phyloP scores from a whole-genome alignment of 2,113 vertebrate species.

The Lipophrys pholis region DNA sequence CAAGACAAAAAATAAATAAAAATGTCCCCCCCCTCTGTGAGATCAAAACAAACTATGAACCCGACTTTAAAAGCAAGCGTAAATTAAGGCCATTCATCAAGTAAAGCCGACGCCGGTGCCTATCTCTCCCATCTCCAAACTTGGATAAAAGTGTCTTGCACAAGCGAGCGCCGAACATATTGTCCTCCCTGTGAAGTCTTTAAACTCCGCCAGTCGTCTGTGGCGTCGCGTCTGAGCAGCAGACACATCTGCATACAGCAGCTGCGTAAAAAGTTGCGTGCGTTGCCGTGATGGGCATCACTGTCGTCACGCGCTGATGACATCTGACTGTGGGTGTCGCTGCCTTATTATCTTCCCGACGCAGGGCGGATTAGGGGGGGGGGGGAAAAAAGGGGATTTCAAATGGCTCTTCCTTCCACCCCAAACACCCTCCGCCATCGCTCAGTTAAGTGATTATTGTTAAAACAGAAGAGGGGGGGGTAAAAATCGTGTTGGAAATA shows the following conservation, averaged over 20 bases:
- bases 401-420: conserved; percentile 65
- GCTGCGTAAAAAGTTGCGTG: conserved; percentile 35
- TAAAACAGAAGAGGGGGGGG: conserved; percentile 56
- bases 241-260: conserved; percentile 22
- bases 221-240: background rate
- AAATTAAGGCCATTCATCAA: background rate
- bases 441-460: conserved; percentile 81
- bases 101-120: background rate
- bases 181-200: conserved; percentile 1
- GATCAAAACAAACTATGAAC: background rate
- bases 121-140: background rate
- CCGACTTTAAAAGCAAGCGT: background rate
- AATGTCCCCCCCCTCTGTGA: no score
- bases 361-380: conserved; percentile 77
- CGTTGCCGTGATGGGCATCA: conserved; percentile 49
- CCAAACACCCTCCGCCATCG: conserved; percentile 56
- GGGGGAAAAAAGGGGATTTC: conserved; percentile 77
- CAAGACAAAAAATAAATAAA: no score
- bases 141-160: background rate
- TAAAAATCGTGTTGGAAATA: conserved; percentile 76
- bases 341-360: conserved; percentile 77
- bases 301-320: conserved; percentile 76
- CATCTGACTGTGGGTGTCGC: conserved; percentile 78
- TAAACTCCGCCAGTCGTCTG: background rate
- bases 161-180: background rate